Conservation (phyloP, 2,113 vertebrate species). For the Otolemur garnettii region DNA sequence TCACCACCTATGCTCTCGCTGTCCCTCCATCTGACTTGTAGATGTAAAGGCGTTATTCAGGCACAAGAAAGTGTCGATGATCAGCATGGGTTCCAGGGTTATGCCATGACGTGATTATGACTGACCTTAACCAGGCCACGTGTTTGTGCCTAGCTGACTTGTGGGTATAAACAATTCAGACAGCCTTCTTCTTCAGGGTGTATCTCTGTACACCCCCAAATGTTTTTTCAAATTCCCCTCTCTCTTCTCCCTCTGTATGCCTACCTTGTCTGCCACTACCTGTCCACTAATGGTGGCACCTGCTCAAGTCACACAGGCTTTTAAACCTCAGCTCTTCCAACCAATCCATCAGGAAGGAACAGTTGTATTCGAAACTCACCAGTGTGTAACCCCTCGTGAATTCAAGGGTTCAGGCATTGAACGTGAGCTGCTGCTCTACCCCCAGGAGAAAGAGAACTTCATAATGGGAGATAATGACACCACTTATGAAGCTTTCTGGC, state of each 20-base stretch:
- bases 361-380: neutral
- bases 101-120: neutral
- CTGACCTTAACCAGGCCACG: neutral
- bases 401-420: neutral
- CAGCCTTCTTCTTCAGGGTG: neutral
- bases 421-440: neutral
- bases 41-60: neutral
- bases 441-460: neutral
- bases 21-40: neutral
- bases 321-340: conserved; percentile 6
- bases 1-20: too few relatives aligned
- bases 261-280: neutral
- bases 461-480: neutral
- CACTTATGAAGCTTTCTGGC: neutral
- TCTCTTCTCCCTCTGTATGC: neutral
- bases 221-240: neutral
- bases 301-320: neutral
- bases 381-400: neutral
- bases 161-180: neutral
- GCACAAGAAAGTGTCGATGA: neutral
- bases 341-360: neutral
- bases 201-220: neutral
- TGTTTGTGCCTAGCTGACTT: neutral
- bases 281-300: neutral
- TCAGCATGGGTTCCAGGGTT: neutral